A percentile compares a stretch with the other conserved stretches of the same genome.
These are phyloP conservation scores for Yponomeuta cagnagella DNA, from an alignment of 2,888 invertebrate genomes.

Conservation along the genomic window DNA sequence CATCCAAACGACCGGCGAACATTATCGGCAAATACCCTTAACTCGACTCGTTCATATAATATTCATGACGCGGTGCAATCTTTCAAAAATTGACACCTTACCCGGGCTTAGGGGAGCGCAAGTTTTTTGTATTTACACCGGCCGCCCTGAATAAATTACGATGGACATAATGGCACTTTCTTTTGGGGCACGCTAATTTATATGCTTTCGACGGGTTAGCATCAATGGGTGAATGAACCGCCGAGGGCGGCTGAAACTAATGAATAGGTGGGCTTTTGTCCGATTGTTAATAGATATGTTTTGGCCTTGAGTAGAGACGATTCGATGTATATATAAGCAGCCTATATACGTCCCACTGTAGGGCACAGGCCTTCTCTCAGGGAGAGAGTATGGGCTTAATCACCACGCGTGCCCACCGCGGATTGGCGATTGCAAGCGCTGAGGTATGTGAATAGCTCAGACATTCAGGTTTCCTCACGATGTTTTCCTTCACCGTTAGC, in stretches of 20 bases:
- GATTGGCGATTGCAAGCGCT: too few relatives aligned
- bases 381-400: too few relatives aligned
- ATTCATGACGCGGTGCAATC: constrained; percentile 73
- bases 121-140: constrained; percentile 60
- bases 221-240: background rate
- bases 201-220: background rate
- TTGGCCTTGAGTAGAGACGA: too few relatives aligned
- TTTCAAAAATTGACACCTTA: constrained; percentile 76
- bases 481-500: too few relatives aligned
- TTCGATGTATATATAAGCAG: too few relatives aligned
- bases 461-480: too few relatives aligned
- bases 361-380: too few relatives aligned
- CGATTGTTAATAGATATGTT: background rate
- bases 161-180: constrained; percentile 42
- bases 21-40: constrained; percentile 74
- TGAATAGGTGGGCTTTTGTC: background rate
- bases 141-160: constrained; percentile 68
- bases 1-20: constrained; percentile 61
- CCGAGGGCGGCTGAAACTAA: background rate
- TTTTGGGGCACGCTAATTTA: constrained; percentile 45
- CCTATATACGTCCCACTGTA: too few relatives aligned
- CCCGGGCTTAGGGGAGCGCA: constrained; percentile 47
- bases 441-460: too few relatives aligned
- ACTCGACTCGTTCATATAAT: constrained; percentile 74
- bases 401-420: too few relatives aligned